phyloP scores from a whole-genome alignment of 1,140 invertebrate genomes.

The Coenobita brevimanus region DNA sequence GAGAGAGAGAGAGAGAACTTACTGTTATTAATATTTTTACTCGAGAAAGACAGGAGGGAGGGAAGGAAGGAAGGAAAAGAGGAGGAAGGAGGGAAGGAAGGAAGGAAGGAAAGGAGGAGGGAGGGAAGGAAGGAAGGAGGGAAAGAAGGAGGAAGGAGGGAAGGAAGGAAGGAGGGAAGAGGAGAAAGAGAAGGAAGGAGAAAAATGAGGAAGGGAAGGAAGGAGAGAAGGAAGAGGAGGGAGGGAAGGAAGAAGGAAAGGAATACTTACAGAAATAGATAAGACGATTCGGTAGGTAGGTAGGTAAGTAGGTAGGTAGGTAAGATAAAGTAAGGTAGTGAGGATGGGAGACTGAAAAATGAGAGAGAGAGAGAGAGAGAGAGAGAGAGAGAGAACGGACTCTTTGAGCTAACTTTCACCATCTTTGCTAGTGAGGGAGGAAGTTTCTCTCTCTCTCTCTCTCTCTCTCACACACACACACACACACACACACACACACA shows the following conservation, averaged over 20 bases:
- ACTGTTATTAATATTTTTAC: not conserved
- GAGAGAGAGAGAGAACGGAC: too few species aligned
- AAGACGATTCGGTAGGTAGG: not conserved
- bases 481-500: conserved; percentile 4
- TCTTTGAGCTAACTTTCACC: not conserved
- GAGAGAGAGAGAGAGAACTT: too few species aligned
- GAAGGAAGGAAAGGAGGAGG: not conserved
- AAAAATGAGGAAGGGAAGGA: not conserved
- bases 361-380: too few species aligned
- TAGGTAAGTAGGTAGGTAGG: too few species aligned
- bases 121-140: conserved; percentile 1
- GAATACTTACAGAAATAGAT: not conserved
- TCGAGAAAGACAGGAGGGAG: not conserved
- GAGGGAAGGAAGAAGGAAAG: too few species aligned
- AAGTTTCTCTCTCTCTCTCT: not conserved
- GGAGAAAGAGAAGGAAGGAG: not conserved
- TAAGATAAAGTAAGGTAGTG: too few species aligned
- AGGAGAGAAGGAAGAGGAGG: too few species aligned
- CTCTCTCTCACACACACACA: conserved; percentile 8
- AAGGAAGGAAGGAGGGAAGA: not conserved
- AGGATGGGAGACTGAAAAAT: too few species aligned
- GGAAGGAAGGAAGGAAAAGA: not conserved
- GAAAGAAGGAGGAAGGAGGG: not conserved
- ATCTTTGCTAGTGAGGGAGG: not conserved
- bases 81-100: not conserved